Percentiles rank a stretch among this genome's conserved stretches.
phyloP scores from a whole-genome alignment of 2,113 vertebrate genomes.

The Pyxicephalus adspersus region DNA sequence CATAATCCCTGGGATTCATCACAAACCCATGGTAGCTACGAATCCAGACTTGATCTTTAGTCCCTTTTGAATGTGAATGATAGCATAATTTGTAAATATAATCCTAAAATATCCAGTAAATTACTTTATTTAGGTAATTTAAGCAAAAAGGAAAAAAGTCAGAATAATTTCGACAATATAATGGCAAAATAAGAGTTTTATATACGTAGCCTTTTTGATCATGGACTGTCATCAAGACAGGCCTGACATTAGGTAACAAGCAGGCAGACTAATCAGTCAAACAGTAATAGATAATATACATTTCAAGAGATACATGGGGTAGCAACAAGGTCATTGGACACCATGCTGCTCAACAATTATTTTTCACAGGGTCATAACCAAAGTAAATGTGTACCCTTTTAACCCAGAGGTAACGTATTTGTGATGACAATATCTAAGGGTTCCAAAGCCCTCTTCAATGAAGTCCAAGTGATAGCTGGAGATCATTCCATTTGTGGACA shows the following conservation, averaged over 20 bases:
- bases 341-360: slow-evolving; percentile 4
- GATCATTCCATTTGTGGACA: slow-evolving; percentile 46
- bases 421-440: slow-evolving; percentile 2
- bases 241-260: not conserved
- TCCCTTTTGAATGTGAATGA: no score
- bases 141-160: no score
- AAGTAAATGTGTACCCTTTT: slow-evolving; percentile 5
- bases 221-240: no score
- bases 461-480: slow-evolving; percentile 19
- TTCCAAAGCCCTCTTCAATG: slow-evolving; percentile 1
- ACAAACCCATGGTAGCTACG: no score
- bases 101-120: no score
- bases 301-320: not conserved
- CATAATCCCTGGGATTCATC: no score
- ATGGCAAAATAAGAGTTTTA: no score
- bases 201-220: no score
- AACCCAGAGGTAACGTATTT: not conserved
- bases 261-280: not conserved
- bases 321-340: slow-evolving; percentile 1
- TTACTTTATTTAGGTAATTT: no score
- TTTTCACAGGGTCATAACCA: slow-evolving; percentile 12
- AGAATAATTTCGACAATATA: no score
- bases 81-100: no score
- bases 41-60: no score
- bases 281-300: not conserved